Percentiles rank a stretch among this genome's conserved stretches.
These are phyloP conservation scores for Cataglyphis rosenhaueri DNA, from an alignment of 2,888 invertebrate species.

Conservation along the genomic window DNA sequence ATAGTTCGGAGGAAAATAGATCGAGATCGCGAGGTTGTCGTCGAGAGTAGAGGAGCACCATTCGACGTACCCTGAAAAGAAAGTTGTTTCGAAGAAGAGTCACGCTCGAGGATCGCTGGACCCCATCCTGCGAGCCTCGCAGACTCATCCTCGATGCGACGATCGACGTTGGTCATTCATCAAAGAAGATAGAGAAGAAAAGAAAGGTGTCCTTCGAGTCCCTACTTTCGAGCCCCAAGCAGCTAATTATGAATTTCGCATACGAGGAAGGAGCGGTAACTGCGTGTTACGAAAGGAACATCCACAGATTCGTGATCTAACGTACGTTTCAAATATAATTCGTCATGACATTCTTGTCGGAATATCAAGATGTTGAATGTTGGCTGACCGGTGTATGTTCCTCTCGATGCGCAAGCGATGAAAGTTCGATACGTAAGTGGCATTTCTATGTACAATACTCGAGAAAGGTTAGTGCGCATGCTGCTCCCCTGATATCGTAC, in stretches of 20 bases:
- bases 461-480: conserved; percentile 84
- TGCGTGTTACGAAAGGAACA: conserved; percentile 78
- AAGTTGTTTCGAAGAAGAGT: conserved; percentile 40
- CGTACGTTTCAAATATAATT: not conserved
- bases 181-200: conserved; percentile 45
- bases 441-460: conserved; percentile 82
- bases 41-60: conserved; percentile 12
- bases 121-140: not conserved
- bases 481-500: conserved; percentile 79
- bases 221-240: conserved; percentile 84
- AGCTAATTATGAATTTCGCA: conserved; percentile 83
- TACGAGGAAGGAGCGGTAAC: conserved; percentile 79
- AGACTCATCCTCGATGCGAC: conserved; percentile 43
- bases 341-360: not conserved
- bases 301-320: conserved; percentile 36
- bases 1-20: conserved; percentile 5
- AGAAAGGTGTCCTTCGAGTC: conserved; percentile 72
- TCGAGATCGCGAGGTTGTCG: conserved; percentile 26
- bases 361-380: not conserved
- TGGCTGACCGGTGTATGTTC: conserved; percentile 59
- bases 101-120: conserved; percentile 31
- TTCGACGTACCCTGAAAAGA: conserved; percentile 59
- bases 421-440: conserved; percentile 72
- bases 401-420: conserved; percentile 81
- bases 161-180: conserved; percentile 55